Evolutionary conservation across 2,888 invertebrate species (phyloP).

Genomic region (Empis stercorea): DNA sequence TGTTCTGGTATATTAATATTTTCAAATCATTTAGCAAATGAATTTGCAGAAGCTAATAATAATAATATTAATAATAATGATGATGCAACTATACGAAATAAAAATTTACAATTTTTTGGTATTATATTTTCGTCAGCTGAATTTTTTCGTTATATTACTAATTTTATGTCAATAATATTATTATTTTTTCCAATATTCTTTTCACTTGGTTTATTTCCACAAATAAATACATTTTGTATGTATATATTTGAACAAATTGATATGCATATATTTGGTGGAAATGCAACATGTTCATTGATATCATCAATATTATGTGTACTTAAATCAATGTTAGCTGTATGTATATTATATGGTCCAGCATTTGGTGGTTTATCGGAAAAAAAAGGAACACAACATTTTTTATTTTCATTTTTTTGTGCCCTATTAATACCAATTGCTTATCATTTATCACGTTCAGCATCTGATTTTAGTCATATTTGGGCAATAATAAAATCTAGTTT

Average conservation of each 20-base stretch:
- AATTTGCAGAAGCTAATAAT: constrained; percentile 17
- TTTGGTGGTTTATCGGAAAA: constrained; percentile 76
- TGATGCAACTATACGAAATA: constrained; percentile 9
- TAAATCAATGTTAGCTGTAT: constrained; percentile 66
- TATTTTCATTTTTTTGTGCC: constrained; percentile 91
- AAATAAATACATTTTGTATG: constrained; percentile 92
- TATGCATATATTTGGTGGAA: constrained; percentile 82
- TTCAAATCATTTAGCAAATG: constrained; percentile 33
- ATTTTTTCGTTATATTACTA: constrained; percentile 52
- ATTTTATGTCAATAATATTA: constrained; percentile 65
- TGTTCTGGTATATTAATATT: constrained; percentile 48
- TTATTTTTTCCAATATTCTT: constrained; percentile 88
- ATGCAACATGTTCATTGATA: constrained; percentile 69
- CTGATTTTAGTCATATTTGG: constrained; percentile 84
- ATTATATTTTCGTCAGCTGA: constrained; percentile 40
- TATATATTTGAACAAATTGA: constrained; percentile 92
- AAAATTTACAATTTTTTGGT: constrained; percentile 23
- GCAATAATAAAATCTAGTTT: constrained; percentile 66
- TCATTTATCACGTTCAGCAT: constrained; percentile 83
- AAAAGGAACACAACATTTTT: constrained; percentile 74
- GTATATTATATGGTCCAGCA: constrained; percentile 72
- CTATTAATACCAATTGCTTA: constrained; percentile 79
- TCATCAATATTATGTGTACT: constrained; percentile 73
- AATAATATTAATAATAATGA: constrained; percentile 16
- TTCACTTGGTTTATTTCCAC: constrained; percentile 91